phyloP scores from a whole-genome alignment of 1,140 invertebrate genomes.

The Melanaphis sacchari region DNA sequence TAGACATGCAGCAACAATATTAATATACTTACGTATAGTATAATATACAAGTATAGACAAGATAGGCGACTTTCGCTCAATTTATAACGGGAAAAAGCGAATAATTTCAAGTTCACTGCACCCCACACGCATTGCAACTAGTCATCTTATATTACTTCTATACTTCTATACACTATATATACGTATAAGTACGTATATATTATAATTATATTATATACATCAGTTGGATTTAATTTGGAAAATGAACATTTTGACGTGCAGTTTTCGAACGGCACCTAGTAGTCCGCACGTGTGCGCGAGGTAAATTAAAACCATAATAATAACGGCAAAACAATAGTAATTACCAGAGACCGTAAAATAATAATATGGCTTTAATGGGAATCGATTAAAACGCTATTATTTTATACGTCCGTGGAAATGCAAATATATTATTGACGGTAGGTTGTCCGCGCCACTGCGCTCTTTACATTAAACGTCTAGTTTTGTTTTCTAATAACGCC shows the following conservation, averaged over 20 bases:
- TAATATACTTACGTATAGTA: not conserved
- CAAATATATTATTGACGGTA: conserved; percentile 20
- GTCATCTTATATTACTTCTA: not conserved
- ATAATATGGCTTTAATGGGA: conserved; percentile 18
- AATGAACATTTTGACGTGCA: not conserved
- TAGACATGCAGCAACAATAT: not conserved
- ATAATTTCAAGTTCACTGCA: conserved; percentile 26
- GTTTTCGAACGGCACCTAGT: not conserved
- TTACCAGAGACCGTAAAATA: conserved; percentile 4
- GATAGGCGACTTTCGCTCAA: conserved; percentile 21
- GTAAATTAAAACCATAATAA: conserved; percentile 8
- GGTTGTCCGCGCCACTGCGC: not conserved
- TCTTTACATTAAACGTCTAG: not conserved
- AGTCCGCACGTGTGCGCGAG: not conserved
- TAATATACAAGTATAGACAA: conserved; percentile 3
- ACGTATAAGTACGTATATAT: not conserved
- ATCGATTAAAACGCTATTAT: conserved; percentile 29
- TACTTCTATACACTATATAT: not conserved
- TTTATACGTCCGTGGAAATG: not conserved
- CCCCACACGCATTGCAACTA: not conserved
- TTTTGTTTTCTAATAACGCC: not conserved
- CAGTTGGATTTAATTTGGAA: not conserved
- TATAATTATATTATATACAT: not conserved
- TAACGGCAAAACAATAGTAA: conserved; percentile 13
- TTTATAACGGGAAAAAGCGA: conserved; percentile 12